phyloP scores from a whole-genome alignment of 2,797 vertebrate genomes.

The Rhabdomys pumilio region DNA sequence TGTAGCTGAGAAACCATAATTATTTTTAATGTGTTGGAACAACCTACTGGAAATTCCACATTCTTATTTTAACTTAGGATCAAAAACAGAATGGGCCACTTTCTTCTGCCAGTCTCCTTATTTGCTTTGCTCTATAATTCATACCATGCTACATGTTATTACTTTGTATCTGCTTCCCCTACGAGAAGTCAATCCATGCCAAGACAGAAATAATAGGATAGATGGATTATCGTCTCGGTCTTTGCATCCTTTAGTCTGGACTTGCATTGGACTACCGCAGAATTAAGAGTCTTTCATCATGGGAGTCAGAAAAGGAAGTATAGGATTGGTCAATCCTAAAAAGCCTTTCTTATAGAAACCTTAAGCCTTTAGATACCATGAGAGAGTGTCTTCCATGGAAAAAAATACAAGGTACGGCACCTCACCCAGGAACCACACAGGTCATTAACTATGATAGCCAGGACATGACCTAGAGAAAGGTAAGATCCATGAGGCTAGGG shows the following conservation, averaged over 20 bases:
- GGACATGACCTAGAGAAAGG: not conserved
- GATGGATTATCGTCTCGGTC: not conserved
- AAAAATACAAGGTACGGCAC: not conserved
- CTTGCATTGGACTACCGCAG: not conserved
- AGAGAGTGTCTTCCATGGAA: not conserved
- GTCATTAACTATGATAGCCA: constrained; percentile 27
- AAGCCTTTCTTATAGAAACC: not conserved
- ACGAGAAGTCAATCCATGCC: not conserved
- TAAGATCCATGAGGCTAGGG: not conserved
- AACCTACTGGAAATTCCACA: constrained; percentile 3
- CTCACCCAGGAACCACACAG: not conserved
- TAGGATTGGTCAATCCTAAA: not conserved
- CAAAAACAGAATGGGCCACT: not conserved
- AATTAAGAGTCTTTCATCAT: not conserved
- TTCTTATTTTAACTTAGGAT: constrained; percentile 55
- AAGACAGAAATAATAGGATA: constrained; percentile 23
- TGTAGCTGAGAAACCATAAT: not conserved
- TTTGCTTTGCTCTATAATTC: constrained; percentile 30
- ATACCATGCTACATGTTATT: not conserved
- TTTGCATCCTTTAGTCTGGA: not conserved
- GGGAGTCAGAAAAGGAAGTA: not conserved
- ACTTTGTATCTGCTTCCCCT: not conserved
- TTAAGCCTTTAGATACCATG: not conserved
- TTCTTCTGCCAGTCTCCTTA: not conserved
- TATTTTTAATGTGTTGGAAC: constrained; percentile 52